phyloP scores from a whole-genome alignment of 2,888 invertebrate genomes.

The Eupithecia vulgata region DNA sequence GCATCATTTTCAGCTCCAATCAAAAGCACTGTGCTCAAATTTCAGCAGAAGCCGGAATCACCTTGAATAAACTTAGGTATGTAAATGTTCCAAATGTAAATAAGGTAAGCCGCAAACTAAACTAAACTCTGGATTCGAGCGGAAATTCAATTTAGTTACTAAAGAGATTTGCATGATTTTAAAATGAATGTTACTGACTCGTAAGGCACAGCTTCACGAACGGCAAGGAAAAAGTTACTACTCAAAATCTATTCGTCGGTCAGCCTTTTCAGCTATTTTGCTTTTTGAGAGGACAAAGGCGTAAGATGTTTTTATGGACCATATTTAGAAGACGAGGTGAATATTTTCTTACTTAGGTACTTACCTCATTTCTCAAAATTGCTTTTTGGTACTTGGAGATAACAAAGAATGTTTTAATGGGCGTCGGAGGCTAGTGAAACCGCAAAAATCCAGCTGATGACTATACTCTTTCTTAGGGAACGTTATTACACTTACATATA shows the following conservation, averaged over 20 bases:
- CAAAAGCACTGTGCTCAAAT: neutral
- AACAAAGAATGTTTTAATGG: too few species aligned
- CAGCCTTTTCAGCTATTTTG: too few species aligned
- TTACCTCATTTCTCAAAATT: neutral
- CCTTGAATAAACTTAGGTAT: neutral
- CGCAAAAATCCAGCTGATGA: too few species aligned
- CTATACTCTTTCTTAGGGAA: too few species aligned
- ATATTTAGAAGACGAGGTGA: neutral
- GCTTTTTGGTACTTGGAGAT: neutral
- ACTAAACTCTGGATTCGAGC: slow-evolving; percentile 4
- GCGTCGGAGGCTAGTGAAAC: too few species aligned
- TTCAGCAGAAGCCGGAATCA: neutral
- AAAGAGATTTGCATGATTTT: slow-evolving; percentile 17
- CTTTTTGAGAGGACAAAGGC: neutral
- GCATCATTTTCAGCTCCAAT: neutral
- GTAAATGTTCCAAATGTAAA: slow-evolving; percentile 6
- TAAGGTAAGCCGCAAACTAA: slow-evolving; percentile 7
- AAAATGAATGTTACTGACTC: neutral
- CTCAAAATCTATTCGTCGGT: neutral
- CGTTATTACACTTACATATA: too few species aligned
- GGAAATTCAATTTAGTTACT: slow-evolving; percentile 8
- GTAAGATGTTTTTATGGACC: neutral
- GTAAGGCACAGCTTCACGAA: neutral
- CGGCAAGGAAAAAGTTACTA: neutral
- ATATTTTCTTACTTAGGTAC: neutral